Evolutionary conservation across 2,797 vertebrate genomes (phyloP).

Genomic region (Tadarida brasiliensis): DNA sequence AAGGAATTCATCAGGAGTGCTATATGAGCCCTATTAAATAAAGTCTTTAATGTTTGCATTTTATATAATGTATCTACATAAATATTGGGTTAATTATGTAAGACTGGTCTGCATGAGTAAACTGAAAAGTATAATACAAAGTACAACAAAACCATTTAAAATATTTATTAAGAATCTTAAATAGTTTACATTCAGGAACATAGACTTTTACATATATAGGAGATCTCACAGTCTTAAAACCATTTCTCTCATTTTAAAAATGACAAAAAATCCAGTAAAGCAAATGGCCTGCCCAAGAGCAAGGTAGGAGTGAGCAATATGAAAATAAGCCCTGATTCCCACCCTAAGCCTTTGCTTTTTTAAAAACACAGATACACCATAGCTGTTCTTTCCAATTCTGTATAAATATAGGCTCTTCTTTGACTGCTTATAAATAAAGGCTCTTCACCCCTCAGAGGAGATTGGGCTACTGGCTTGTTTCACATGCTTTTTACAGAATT

Average conservation of each 20-base stretch:
- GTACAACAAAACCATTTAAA: slow-evolving; percentile 25
- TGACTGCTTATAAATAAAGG: slow-evolving; percentile 50
- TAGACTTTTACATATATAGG: not conserved
- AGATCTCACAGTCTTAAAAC: slow-evolving; percentile 26
- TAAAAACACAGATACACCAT: not conserved
- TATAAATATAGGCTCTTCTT: slow-evolving; percentile 5
- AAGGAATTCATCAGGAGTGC: not conserved
- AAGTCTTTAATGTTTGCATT: not conserved
- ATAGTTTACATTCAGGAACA: slow-evolving; percentile 30
- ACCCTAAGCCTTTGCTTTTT: not conserved
- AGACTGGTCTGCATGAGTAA: slow-evolving; percentile 4
- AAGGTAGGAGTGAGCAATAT: not conserved
- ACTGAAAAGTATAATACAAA: not conserved
- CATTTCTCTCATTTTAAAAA: not conserved
- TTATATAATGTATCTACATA: not conserved
- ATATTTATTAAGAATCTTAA: slow-evolving; percentile 1
- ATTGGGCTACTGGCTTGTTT: not conserved
- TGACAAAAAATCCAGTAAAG: not conserved
- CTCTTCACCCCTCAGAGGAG: not conserved
- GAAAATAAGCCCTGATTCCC: not conserved
- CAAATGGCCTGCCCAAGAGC: not conserved
- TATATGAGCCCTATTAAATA: not conserved
- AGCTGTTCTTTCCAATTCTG: not conserved
- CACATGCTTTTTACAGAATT: not conserved
- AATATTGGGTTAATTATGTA: slow-evolving; percentile 30